Evolutionary conservation across 2,113 vertebrate species (phyloP).

Genomic region (Dicrurus megarhynchus): DNA sequence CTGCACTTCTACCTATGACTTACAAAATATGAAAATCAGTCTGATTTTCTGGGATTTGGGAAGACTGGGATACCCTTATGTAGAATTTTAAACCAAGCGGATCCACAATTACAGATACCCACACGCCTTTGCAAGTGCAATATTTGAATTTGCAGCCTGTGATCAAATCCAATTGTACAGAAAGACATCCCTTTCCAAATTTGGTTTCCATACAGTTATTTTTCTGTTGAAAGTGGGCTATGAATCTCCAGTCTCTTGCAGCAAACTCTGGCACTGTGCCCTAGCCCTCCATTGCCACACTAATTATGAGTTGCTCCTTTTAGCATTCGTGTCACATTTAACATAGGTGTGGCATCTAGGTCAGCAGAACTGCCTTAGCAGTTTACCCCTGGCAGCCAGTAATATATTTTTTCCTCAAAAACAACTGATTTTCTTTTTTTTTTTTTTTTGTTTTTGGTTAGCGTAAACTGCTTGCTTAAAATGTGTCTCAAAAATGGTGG

Average conservation of each 20-base stretch:
- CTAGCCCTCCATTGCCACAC: background rate
- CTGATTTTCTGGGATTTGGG: background rate
- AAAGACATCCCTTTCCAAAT: background rate
- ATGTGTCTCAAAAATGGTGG: background rate
- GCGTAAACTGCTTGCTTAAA: background rate
- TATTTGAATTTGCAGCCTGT: background rate
- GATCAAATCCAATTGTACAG: background rate
- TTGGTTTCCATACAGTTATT: background rate
- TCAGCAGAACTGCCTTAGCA: background rate
- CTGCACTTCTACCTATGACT: background rate
- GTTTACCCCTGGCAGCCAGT: background rate
- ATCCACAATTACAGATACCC: background rate
- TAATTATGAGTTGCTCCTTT: background rate
- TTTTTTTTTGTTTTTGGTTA: too few species aligned
- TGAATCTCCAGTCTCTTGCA: background rate
- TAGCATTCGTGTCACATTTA: background rate
- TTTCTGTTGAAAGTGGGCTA: background rate
- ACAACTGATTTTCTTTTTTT: background rate
- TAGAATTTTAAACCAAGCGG: background rate
- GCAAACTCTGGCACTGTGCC: background rate
- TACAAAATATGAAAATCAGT: background rate
- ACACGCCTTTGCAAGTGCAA: background rate
- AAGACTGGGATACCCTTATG: background rate
- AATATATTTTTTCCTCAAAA: background rate
- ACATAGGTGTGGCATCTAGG: background rate